Percentiles rank a stretch among this genome's conserved stretches.
These are phyloP conservation scores for Busseola fusca DNA, from an alignment of 2,888 invertebrate genomes.

Conservation along the genomic window DNA sequence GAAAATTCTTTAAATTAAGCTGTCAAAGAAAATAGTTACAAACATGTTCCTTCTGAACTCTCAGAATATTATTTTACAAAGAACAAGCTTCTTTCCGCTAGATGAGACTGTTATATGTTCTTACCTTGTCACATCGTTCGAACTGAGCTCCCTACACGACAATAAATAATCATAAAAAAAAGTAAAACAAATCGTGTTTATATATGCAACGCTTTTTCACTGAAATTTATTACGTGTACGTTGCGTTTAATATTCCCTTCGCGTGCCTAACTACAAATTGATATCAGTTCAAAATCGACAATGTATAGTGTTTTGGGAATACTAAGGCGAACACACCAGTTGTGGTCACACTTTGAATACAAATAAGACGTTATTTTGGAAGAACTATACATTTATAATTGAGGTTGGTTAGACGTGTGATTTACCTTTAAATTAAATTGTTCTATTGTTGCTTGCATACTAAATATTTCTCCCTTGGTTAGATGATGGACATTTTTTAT, in stretches of 20 bases:
- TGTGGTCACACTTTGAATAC: conserved; percentile 73
- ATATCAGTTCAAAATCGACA: conserved; percentile 85
- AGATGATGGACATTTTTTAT: conserved; percentile 36
- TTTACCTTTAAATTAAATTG: conserved; percentile 59
- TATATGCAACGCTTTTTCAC: conserved; percentile 58
- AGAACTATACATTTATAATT: conserved; percentile 61
- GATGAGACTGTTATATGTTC: conserved; percentile 43
- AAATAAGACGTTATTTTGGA: conserved; percentile 73
- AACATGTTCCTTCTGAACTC: conserved; percentile 36
- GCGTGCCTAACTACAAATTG: conserved; percentile 82
- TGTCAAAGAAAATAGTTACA: conserved; percentile 28
- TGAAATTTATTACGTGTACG: conserved; percentile 64
- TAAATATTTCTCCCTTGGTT: conserved; percentile 34
- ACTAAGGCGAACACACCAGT: conserved; percentile 77
- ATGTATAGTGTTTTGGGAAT: conserved; percentile 74
- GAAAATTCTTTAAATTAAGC: conserved; percentile 21
- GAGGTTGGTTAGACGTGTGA: conserved; percentile 62
- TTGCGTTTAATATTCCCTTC: conserved; percentile 72
- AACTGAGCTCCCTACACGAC: conserved; percentile 49
- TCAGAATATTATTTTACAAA: conserved; percentile 37
- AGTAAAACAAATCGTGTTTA: conserved; percentile 61
- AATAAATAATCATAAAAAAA: conserved; percentile 64
- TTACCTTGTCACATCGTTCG: conserved; percentile 41
- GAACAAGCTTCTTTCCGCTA: conserved; percentile 50
- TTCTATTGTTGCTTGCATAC: conserved; percentile 45